A percentile compares a stretch with the other conserved stretches of the same genome.
Conservation (phyloP, 2,888 invertebrate genomes). For the Diarsia brunnea region DNA sequence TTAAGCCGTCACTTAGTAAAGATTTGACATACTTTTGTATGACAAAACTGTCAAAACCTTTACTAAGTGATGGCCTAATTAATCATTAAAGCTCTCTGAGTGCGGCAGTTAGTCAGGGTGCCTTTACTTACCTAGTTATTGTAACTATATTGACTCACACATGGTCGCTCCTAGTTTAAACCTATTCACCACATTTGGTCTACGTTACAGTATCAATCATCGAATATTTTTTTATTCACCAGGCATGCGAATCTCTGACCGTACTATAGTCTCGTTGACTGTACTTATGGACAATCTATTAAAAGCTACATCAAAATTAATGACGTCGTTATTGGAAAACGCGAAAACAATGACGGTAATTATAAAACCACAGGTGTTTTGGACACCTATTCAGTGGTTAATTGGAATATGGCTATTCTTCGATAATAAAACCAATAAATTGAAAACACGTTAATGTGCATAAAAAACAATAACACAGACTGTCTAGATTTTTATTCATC, state of each 20-base stretch:
- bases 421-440: slow-evolving; percentile 9
- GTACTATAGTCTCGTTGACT: neutral
- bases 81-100: too few relatives aligned
- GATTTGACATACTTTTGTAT: too few relatives aligned
- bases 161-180: too few relatives aligned
- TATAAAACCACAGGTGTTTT: slow-evolving; percentile 18
- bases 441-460: slow-evolving; percentile 10
- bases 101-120: too few relatives aligned
- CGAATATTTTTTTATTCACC: neutral
- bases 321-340: too few relatives aligned
- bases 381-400: slow-evolving; percentile 2
- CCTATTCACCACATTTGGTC: too few relatives aligned
- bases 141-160: too few relatives aligned
- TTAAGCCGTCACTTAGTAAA: too few relatives aligned
- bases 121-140: too few relatives aligned
- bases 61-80: too few relatives aligned
- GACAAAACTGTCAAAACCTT: too few relatives aligned
- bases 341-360: neutral
- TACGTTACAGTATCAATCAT: too few relatives aligned
- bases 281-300: neutral
- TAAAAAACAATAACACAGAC: slow-evolving; percentile 51
- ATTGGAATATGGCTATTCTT: slow-evolving; percentile 3
- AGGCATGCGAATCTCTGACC: neutral
- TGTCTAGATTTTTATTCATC: slow-evolving; percentile 54
- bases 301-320: neutral